Percentiles rank a stretch among this genome's conserved stretches.
These are phyloP conservation scores for Jordanella pulchra DNA, from an alignment of 2,797 vertebrate genomes.

Conservation along the genomic window DNA sequence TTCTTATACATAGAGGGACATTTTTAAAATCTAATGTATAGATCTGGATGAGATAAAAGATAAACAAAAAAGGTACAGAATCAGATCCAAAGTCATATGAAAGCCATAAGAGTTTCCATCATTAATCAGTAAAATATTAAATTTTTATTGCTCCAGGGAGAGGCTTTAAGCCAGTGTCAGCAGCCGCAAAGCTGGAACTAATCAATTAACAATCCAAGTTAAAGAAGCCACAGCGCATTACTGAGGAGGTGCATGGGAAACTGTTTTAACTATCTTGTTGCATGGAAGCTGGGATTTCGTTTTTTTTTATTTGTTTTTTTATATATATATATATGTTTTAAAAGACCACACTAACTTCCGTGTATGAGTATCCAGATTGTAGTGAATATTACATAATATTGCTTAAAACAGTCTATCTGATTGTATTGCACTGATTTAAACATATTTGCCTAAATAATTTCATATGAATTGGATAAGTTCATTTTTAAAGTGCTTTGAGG, in stretches of 20 bases:
- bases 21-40: background rate
- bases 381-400: background rate
- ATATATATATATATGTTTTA: background rate
- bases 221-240: background rate
- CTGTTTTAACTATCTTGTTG: background rate
- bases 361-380: background rate
- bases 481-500: background rate
- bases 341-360: background rate
- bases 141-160: background rate
- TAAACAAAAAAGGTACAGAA: background rate
- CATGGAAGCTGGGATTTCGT: background rate
- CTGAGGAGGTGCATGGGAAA: background rate
- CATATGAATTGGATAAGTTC: background rate
- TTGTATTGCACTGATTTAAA: background rate
- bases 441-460: background rate
- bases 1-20: background rate
- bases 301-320: too few relatives aligned
- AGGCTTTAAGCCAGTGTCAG: background rate
- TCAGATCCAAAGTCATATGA: background rate
- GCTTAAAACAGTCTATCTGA: background rate
- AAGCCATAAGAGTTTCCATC: background rate
- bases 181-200: conserved; percentile 2
- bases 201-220: conserved; percentile 1
- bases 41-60: background rate
- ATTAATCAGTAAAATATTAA: background rate